Percentiles rank a stretch among this genome's conserved stretches.
phyloP scores from a whole-genome alignment of 2,797 vertebrate genomes.

The Enteromius afrohamiltoni region DNA sequence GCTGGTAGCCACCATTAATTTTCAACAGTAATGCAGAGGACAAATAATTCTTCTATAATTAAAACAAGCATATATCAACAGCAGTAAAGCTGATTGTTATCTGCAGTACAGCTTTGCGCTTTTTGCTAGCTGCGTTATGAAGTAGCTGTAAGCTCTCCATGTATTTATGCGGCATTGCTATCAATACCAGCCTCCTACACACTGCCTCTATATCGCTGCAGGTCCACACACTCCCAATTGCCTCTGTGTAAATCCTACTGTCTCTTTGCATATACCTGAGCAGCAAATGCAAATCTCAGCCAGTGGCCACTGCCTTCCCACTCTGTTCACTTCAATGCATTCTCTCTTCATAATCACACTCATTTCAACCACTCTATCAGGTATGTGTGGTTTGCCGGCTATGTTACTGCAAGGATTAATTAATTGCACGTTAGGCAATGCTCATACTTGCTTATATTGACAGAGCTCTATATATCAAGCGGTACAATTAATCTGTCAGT shows the following conservation, averaged over 20 bases:
- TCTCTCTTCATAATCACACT: background rate
- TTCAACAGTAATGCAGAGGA: background rate
- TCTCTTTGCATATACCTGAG: constrained; percentile 56
- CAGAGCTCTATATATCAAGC: background rate
- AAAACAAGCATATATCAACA: constrained; percentile 9
- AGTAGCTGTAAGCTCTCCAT: constrained; percentile 50
- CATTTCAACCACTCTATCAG: constrained; percentile 9
- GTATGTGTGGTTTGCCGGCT: background rate
- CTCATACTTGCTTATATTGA: background rate
- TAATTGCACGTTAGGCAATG: background rate
- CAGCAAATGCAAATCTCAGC: constrained; percentile 51
- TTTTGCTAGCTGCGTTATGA: constrained; percentile 43
- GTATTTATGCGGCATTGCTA: constrained; percentile 56
- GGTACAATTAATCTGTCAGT: background rate
- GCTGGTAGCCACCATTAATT: background rate
- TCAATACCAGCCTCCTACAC: constrained; percentile 62
- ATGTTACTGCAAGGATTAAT: background rate
- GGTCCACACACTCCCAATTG: constrained; percentile 51
- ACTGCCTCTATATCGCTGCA: constrained; percentile 37
- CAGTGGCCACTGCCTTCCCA: constrained; percentile 31
- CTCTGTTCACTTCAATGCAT: background rate
- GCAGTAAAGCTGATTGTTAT: constrained; percentile 25
- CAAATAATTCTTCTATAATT: background rate
- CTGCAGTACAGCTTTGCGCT: background rate
- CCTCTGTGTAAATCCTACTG: constrained; percentile 40